These are phyloP conservation scores for Sycobia sp. DNA, from an alignment of 1,140 invertebrate species.

Conservation along the genomic window DNA sequence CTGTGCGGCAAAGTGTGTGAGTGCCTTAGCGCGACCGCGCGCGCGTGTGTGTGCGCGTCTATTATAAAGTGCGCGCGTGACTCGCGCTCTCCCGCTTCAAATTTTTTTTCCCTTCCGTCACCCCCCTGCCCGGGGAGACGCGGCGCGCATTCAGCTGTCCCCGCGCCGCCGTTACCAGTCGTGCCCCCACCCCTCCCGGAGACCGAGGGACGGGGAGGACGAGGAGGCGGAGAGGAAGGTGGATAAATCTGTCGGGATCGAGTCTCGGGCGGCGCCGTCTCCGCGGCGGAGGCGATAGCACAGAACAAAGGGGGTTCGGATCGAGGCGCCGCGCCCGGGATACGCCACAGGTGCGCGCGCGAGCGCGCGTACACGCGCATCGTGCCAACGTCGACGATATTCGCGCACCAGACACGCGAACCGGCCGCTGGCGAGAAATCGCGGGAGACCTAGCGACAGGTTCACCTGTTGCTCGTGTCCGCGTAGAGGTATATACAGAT, in stretches of 20 bases:
- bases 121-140: conserved; percentile 15
- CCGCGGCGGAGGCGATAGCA: too few species aligned
- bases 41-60: too few species aligned
- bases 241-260: too few species aligned
- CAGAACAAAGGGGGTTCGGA: conserved; percentile 26
- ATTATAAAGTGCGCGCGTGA: too few species aligned
- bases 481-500: too few species aligned
- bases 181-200: not conserved
- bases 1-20: too few species aligned
- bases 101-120: conserved; percentile 37
- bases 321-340: too few species aligned
- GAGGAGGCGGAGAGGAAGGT: too few species aligned
- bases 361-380: not conserved
- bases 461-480: conserved; percentile 29
- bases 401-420: not conserved
- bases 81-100: too few species aligned
- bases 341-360: conserved; percentile 7
- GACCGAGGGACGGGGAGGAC: not conserved
- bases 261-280: too few species aligned
- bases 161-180: not conserved
- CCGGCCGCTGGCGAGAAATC: not conserved
- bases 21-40: too few species aligned
- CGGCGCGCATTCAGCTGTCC: not conserved
- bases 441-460: conserved; percentile 7
- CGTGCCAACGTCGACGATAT: too few species aligned